Percentiles rank a stretch among this genome's conserved stretches.
Conservation (phyloP, 2,888 invertebrate species). For the Ditula angustiorana region DNA sequence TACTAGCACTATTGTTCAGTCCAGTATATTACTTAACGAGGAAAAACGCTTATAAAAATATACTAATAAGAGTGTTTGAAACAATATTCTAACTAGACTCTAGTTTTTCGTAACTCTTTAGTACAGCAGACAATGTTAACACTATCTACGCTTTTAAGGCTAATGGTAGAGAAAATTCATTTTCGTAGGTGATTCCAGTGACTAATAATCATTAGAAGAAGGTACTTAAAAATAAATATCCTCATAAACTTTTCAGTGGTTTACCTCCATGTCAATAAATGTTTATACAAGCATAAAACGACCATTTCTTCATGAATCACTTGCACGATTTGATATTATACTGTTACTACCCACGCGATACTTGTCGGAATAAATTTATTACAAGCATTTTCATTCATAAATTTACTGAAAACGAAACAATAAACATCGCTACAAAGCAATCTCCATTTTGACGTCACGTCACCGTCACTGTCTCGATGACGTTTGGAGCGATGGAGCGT, state of each 20-base stretch:
- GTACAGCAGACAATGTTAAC: too few species aligned
- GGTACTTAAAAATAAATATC: constrained; percentile 16
- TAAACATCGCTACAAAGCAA: constrained; percentile 24
- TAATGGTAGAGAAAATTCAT: background rate
- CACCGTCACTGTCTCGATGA: constrained; percentile 22
- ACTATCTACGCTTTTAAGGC: too few species aligned
- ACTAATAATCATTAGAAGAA: constrained; percentile 1
- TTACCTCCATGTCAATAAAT: constrained; percentile 33
- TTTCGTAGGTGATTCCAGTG: background rate
- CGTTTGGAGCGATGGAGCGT: constrained; percentile 18
- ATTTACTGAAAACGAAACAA: constrained; percentile 33
- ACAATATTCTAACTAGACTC: background rate
- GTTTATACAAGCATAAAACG: constrained; percentile 27
- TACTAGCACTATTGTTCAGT: too few species aligned
- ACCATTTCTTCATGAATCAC: constrained; percentile 29
- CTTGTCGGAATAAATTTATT: constrained; percentile 24
- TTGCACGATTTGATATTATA: constrained; percentile 30
- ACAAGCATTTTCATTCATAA: constrained; percentile 37
- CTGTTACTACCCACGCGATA: constrained; percentile 28
- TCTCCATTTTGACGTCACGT: constrained; percentile 27
- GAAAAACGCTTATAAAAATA: background rate
- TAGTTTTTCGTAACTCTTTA: background rate
- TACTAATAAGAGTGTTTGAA: background rate
- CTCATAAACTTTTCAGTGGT: constrained; percentile 26
- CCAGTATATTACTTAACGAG: too few species aligned